Conservation (phyloP, 1,140 invertebrate species). For the Tigriopus japonicus region DNA sequence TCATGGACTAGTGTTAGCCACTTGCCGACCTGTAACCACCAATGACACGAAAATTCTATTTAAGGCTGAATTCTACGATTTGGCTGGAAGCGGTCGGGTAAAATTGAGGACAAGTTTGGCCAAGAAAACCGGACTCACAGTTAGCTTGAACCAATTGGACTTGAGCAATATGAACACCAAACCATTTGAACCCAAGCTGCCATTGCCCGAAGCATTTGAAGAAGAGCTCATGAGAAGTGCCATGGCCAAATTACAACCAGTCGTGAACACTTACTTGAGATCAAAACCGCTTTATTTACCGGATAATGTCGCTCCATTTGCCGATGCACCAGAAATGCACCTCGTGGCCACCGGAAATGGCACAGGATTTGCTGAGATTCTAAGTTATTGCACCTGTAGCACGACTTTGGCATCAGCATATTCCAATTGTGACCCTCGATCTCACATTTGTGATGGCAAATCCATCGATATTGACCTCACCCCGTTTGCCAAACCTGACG, state of each 20-base stretch:
- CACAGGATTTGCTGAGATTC: constrained; percentile 1
- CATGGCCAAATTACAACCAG: constrained; percentile 2
- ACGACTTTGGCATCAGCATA: neutral
- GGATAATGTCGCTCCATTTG: neutral
- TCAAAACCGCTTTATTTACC: constrained; percentile 1
- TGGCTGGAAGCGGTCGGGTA: constrained; percentile 1
- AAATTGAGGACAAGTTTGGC: neutral
- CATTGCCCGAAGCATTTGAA: constrained; percentile 7
- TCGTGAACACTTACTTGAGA: neutral
- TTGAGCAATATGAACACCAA: constrained; percentile 1
- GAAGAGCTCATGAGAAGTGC: constrained; percentile 2
- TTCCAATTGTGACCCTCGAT: neutral
- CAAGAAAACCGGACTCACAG: constrained; percentile 2
- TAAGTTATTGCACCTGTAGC: constrained; percentile 6
- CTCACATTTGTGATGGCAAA: neutral
- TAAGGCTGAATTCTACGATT: constrained; percentile 10
- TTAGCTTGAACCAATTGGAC: constrained; percentile 2
- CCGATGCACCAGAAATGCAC: neutral
- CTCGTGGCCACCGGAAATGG: neutral
- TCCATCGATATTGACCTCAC: too few relatives aligned
- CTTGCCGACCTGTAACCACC: neutral
- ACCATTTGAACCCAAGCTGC: constrained; percentile 12
- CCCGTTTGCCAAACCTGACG: too few relatives aligned
- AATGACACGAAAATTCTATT: neutral
- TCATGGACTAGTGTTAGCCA: neutral